Evolutionary conservation across 1,140 invertebrate genomes (phyloP).

Genomic region (Meloidogyne exigua): DNA sequence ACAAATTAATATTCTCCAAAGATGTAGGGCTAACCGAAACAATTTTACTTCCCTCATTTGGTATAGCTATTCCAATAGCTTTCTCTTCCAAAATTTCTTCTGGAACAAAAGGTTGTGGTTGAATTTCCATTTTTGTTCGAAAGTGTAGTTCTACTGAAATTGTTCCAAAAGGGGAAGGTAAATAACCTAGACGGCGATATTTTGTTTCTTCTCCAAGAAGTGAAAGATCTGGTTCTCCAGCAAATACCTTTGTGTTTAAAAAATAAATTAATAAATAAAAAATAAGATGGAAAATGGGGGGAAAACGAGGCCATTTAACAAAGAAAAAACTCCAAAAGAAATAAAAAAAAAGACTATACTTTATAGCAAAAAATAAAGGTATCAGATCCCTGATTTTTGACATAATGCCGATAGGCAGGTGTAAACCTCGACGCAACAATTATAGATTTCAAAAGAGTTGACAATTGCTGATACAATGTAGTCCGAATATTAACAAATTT

Average conservation of each 20-base stretch:
- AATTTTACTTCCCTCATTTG: conserved; percentile 29
- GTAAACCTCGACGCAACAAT: conserved; percentile 47
- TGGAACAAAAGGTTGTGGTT: conserved; percentile 23
- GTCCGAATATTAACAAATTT: conserved; percentile 24
- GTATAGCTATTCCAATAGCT: conserved; percentile 22
- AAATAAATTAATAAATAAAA: not conserved
- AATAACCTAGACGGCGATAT: conserved; percentile 33
- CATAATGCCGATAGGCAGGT: conserved; percentile 50
- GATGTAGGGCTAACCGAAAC: conserved; percentile 32
- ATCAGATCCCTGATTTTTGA: conserved; percentile 42
- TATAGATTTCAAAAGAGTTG: conserved; percentile 41
- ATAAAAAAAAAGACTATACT: conserved; percentile 30
- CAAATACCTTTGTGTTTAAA: conserved; percentile 26
- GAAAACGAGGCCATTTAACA: not conserved
- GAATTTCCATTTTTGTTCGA: conserved; percentile 44
- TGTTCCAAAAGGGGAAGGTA: conserved; percentile 45
- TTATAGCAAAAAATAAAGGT: conserved; percentile 52
- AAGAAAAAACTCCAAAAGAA: not conserved
- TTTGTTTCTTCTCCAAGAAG: conserved; percentile 40
- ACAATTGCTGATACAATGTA: conserved; percentile 49
- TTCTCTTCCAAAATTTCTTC: conserved; percentile 15
- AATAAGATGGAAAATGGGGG: too few species aligned
- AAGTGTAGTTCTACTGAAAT: conserved; percentile 35
- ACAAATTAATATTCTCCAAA: conserved; percentile 33
- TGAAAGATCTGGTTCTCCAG: conserved; percentile 34